Conservation (phyloP, 2,113 vertebrate genomes). For the Ailurus styani region DNA sequence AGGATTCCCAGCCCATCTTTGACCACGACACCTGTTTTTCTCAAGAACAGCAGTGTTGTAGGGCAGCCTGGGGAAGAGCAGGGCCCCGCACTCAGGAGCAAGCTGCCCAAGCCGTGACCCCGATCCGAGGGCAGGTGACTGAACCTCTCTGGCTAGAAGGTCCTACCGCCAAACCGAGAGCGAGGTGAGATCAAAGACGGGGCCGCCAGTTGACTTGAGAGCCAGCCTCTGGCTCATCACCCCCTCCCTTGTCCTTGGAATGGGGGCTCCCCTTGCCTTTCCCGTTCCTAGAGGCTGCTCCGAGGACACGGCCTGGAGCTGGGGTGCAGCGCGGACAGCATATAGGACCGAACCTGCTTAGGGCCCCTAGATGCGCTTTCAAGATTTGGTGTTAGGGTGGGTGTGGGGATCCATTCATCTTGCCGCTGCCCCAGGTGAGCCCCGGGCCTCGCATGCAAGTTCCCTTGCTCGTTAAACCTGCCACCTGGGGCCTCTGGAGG, state of each 20-base stretch:
- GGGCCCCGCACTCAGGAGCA: neutral
- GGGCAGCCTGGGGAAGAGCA: neutral
- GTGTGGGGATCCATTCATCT: neutral
- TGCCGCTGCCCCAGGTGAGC: neutral
- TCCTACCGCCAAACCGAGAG: neutral
- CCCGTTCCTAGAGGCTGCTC: neutral
- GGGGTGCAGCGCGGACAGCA: neutral
- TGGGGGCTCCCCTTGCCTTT: neutral
- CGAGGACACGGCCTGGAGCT: neutral
- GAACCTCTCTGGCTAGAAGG: neutral
- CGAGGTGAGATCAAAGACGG: neutral
- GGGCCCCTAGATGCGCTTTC: neutral
- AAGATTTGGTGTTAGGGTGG: neutral
- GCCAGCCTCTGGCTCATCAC: neutral
- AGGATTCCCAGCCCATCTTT: no score
- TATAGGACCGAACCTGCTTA: neutral
- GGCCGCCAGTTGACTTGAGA: neutral
- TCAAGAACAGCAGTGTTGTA: no score
- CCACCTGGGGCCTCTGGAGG: neutral
- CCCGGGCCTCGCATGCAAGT: neutral
- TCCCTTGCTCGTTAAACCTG: neutral
- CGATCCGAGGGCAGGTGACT: fast-evolving
- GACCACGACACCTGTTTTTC: neutral
- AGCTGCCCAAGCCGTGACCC: neutral
- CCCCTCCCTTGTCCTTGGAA: neutral